phyloP scores from a whole-genome alignment of 2,888 invertebrate species.

The Candidula unifasciata region DNA sequence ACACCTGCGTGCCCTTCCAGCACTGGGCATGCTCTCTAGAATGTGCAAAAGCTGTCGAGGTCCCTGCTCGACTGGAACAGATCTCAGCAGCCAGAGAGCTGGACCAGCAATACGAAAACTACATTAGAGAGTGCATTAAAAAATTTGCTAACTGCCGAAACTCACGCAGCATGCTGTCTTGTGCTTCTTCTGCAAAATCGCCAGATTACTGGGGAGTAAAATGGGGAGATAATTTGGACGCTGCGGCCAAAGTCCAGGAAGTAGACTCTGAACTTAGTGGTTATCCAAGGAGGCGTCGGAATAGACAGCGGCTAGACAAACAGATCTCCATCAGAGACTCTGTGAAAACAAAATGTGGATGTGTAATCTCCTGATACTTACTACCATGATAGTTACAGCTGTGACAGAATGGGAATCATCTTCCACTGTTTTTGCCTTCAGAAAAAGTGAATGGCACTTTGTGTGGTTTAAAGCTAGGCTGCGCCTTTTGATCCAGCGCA shows the following conservation, averaged over 20 bases:
- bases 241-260: not conserved
- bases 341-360: conserved; percentile 44
- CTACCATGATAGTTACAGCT: no score
- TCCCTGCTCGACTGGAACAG: conserved; percentile 78
- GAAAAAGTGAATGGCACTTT: no score
- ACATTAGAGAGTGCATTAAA: conserved; percentile 67
- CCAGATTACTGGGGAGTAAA: not conserved
- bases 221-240: conserved; percentile 5
- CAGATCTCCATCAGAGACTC: conserved; percentile 13
- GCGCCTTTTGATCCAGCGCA: no score
- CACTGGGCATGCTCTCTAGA: conserved; percentile 79
- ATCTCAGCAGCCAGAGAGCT: conserved; percentile 75
- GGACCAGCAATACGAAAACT: conserved; percentile 75
- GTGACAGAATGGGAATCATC: no score
- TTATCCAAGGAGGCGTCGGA: conserved; percentile 10
- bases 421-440: no score
- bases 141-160: conserved; percentile 57
- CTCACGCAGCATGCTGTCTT: conserved; percentile 52
- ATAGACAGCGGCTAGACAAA: conserved; percentile 7
- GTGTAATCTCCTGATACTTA: conserved; percentile 49
- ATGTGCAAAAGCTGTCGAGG: conserved; percentile 79
- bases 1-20: conserved; percentile 80
- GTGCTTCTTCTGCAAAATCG: conserved; percentile 48
- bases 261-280: not conserved
- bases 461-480: no score